Conservation (phyloP, 2,113 vertebrate species). For the Colinus virginianus region DNA sequence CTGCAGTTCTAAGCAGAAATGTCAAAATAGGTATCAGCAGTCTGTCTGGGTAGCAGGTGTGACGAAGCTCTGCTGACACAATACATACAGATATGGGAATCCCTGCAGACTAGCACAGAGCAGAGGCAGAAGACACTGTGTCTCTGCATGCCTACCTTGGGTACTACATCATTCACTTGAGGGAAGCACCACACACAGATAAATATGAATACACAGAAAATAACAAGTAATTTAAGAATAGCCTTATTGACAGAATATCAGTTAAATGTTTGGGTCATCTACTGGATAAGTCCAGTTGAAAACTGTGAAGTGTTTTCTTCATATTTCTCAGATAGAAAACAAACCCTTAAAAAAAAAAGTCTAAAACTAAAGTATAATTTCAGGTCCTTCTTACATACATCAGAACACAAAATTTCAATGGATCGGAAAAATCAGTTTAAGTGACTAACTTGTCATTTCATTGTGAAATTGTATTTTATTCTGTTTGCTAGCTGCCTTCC, state of each 20-base stretch:
- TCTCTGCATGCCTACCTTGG: background rate
- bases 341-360: fast-evolving
- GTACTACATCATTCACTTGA: background rate
- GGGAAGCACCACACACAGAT: background rate
- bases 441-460: background rate
- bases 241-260: background rate
- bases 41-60: background rate
- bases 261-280: background rate
- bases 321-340: background rate
- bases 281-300: background rate
- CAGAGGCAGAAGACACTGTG: background rate
- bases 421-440: background rate
- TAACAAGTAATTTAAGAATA: background rate
- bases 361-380: background rate
- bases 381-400: background rate
- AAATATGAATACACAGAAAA: background rate
- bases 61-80: background rate
- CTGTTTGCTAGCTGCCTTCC: slow-evolving; percentile 12
- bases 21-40: background rate
- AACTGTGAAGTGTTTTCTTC: background rate
- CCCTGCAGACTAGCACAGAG: background rate
- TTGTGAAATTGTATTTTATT: background rate
- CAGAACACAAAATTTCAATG: background rate
- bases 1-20: background rate
- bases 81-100: background rate